phyloP scores from a whole-genome alignment of 23 tunicate genomes.

The Oikopleura vanhoeffeni region DNA sequence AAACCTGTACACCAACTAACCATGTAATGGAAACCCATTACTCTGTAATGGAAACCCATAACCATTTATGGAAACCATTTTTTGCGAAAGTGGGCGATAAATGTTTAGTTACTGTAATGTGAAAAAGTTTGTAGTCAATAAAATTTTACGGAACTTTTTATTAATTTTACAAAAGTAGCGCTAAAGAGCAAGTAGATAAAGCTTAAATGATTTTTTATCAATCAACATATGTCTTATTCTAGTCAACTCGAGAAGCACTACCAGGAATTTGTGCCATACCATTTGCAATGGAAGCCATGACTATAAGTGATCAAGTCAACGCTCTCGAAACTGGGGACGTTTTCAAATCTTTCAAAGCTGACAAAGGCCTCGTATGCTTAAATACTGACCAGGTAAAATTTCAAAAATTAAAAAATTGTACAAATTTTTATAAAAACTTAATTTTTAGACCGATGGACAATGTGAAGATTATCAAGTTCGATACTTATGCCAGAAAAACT shows the following conservation, averaged over 20 bases:
- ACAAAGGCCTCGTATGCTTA: slow-evolving; percentile 33
- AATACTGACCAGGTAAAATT: slow-evolving; percentile 33
- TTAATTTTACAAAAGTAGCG: too few species aligned
- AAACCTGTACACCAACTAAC: too few species aligned
- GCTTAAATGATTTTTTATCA: neutral
- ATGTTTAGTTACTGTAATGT: too few species aligned
- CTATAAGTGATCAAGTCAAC: slow-evolving; percentile 21
- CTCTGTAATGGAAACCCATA: too few species aligned
- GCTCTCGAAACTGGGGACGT: slow-evolving; percentile 32
- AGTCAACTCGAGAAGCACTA: neutral
- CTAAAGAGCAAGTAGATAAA: too few species aligned
- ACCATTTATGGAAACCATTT: too few species aligned
- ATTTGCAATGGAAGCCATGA: slow-evolving; percentile 30
- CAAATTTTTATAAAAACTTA: neutral
- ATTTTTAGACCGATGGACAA: slow-evolving; percentile 19
- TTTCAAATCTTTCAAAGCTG: slow-evolving; percentile 35
- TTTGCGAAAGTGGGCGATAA: too few species aligned
- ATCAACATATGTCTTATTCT: neutral
- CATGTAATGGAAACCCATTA: too few species aligned
- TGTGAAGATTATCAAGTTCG: slow-evolving; percentile 73
- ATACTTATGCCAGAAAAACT: slow-evolving; percentile 31
- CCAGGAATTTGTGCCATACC: slow-evolving; percentile 23
- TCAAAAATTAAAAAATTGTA: neutral
- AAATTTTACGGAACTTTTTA: too few species aligned
- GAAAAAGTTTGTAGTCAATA: too few species aligned